Base-by-base conservation (phyloP, 1,140 invertebrate genomes). In the Trachymyrmex cornetzi region DNA sequence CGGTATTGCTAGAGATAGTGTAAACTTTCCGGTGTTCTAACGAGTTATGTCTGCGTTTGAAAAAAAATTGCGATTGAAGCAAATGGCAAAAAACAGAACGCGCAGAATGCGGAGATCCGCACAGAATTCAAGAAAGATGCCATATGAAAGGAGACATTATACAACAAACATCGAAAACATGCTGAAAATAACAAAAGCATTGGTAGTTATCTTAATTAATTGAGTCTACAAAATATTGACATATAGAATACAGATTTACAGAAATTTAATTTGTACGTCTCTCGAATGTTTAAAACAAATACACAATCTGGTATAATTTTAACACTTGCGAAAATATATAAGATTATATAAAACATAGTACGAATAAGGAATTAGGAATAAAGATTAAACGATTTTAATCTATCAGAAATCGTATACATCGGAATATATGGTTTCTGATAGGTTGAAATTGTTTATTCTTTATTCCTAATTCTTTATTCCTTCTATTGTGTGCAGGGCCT, bases 51-150 rank as follows among this genome's bases (percentile, higher is more conserved):
- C 24, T 4, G 34, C 11, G 22, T 74, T 55, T 44, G 16, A 72
- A 44, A 30, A 50, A 38, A 77, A 85, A 88, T 66, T 48, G 19
- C 16, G n/a, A 34, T 53, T 80, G 81, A 89, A 66, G 64, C 71
- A 61, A n/a, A 16, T 6, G 24, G 34, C 57, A 89, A 90, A 89
- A 92, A 90, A 55, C 79, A 57, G 57, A 44, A 44, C 2, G 2
- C 9, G 38, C 81, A 57, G 53, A 44, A 44, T 44, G 38, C 38
- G 38, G 7, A 44, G 84, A 79, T 88, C 30, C 74, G 38, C 87
- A 22, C 61, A 63, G 50, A 88, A 72, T 86, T 93, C 87, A 90
- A 91, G 53, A 84, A 91, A 92, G 89, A 92, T 93, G 88, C 87
- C 63, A 80, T 69, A 90, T 90, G 88, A 93, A 92, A 87, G 86